Conservation (phyloP, 2,113 vertebrate genomes). For the Maccullochella peelii region DNA sequence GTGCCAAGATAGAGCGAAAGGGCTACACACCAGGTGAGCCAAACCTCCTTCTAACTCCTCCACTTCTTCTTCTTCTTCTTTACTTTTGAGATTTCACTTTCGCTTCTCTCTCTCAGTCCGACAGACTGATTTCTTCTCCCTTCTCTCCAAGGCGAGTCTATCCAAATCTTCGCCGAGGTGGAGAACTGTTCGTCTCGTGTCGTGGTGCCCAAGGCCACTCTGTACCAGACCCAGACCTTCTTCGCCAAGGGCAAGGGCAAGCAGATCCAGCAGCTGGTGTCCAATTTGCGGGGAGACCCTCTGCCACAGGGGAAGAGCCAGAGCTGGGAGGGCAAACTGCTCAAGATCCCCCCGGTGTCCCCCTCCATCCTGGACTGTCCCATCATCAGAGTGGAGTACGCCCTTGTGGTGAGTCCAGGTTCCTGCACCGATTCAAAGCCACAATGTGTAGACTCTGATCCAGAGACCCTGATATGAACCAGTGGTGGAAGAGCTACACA, state of each 20-base stretch:
- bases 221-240: slow-evolving; percentile 99
- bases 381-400: slow-evolving; percentile 98
- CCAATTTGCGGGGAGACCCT: slow-evolving; percentile 93
- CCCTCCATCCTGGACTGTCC: slow-evolving; percentile 98
- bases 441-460: background rate
- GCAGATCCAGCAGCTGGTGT: slow-evolving; percentile 96
- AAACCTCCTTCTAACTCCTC: background rate
- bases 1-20: slow-evolving; percentile 99
- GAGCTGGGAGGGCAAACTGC: slow-evolving; percentile 95
- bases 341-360: slow-evolving; percentile 97
- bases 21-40: slow-evolving; percentile 96
- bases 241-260: slow-evolving; percentile 99
- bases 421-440: background rate
- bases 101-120: slow-evolving; percentile 69
- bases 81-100: slow-evolving; percentile 27
- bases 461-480: background rate
- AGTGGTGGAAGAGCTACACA: background rate
- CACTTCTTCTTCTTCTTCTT: background rate
- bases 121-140: slow-evolving; percentile 63
- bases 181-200: slow-evolving; percentile 97
- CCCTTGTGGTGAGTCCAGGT: slow-evolving; percentile 89
- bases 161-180: slow-evolving; percentile 98
- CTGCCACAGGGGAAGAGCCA: slow-evolving; percentile 96
- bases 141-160: slow-evolving; percentile 91
- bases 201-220: slow-evolving; percentile 97